phyloP scores from a whole-genome alignment of 2,113 vertebrate species.

The Ancistrus triradiatus region DNA sequence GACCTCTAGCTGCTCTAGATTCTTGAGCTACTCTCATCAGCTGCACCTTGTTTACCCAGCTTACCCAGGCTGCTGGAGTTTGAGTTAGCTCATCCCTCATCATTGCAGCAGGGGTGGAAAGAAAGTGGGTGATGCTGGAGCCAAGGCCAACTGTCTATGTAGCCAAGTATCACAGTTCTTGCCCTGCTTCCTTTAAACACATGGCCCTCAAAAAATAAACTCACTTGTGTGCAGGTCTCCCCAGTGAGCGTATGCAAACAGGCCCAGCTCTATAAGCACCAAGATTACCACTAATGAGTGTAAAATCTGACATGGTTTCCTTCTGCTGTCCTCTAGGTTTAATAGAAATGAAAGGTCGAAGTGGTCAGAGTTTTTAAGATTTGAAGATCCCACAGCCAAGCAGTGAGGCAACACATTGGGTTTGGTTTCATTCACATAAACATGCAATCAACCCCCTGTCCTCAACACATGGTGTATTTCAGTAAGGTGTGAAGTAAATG shows the following conservation, averaged over 20 bases:
- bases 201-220: constrained; percentile 49
- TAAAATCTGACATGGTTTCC: constrained; percentile 32
- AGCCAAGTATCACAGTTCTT: constrained; percentile 54
- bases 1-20: not conserved
- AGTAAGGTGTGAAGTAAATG: constrained; percentile 23
- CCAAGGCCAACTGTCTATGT: constrained; percentile 59
- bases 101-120: constrained; percentile 40
- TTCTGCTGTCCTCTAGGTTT: constrained; percentile 19
- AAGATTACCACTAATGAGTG: constrained; percentile 41
- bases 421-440: constrained; percentile 21
- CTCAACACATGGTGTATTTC: constrained; percentile 25
- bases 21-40: constrained; percentile 32
- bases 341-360: constrained; percentile 12
- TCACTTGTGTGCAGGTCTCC: constrained; percentile 33
- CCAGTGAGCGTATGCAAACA: constrained; percentile 38
- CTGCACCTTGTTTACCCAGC: constrained; percentile 44
- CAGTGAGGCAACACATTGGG: not conserved
- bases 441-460: not conserved
- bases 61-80: constrained; percentile 38
- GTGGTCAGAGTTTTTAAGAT: constrained; percentile 15
- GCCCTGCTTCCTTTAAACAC: constrained; percentile 49
- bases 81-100: constrained; percentile 42
- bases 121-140: constrained; percentile 41
- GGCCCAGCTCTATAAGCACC: constrained; percentile 10
- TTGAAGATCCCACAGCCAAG: not conserved